Conservation (phyloP, 2,888 invertebrate species). For the Rhopalosiphum nymphaeae region DNA sequence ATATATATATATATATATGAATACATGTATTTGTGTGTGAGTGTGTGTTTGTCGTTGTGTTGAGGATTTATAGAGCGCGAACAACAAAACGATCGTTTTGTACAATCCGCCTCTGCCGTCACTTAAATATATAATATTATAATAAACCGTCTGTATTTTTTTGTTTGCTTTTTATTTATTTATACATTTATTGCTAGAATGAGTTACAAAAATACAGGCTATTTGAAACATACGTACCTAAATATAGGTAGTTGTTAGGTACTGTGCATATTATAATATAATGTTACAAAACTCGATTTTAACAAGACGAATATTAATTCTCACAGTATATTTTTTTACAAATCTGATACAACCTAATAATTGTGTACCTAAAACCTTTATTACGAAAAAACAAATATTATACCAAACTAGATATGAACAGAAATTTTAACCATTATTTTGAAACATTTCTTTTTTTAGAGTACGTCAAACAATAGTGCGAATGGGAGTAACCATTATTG, state of each 20-base stretch:
- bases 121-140: constrained; percentile 1
- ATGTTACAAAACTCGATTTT: neutral
- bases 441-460: neutral
- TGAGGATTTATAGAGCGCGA: constrained; percentile 43
- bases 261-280: neutral
- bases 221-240: neutral
- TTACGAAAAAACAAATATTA: neutral
- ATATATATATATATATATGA: neutral
- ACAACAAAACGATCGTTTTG: constrained; percentile 47
- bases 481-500: neutral
- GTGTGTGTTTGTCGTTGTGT: neutral
- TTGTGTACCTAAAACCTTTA: neutral
- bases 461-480: neutral
- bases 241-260: neutral
- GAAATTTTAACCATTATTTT: neutral
- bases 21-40: neutral
- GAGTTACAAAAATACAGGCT: neutral
- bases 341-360: neutral
- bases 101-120: neutral
- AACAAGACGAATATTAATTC: neutral
- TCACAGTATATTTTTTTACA: neutral
- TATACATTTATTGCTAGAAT: neutral
- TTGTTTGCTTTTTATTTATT: neutral
- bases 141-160: neutral
- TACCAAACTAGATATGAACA: neutral